Percentiles rank a stretch among this genome's conserved stretches.
These are phyloP conservation scores for Cisticola juncidis DNA, from an alignment of 2,113 vertebrate species.

Conservation along the genomic window DNA sequence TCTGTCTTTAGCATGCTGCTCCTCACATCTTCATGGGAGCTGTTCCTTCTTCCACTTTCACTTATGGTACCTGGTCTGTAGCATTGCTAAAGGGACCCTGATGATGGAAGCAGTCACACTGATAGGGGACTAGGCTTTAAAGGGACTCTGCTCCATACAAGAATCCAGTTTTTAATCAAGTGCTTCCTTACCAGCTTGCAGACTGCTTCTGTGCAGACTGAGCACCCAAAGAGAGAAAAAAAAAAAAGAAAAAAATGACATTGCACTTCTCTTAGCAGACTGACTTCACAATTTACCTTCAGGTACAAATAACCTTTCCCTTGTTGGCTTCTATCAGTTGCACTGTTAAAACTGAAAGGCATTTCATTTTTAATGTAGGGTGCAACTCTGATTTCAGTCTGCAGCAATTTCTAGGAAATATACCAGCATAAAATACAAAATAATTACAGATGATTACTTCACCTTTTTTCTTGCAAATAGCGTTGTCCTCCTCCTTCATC, in stretches of 20 bases:
- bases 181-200: background rate
- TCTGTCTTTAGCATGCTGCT: background rate
- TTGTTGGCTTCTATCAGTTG: background rate
- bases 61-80: fast-evolving
- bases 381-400: background rate
- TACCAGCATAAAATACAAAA: background rate
- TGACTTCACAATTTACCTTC: background rate
- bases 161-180: background rate
- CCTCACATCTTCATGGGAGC: background rate
- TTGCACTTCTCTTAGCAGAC: background rate
- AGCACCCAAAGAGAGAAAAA: background rate
- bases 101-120: background rate
- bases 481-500: background rate
- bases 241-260: background rate
- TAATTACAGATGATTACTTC: background rate
- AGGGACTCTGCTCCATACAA: background rate
- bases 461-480: background rate
- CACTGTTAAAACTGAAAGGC: background rate
- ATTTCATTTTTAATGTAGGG: background rate
- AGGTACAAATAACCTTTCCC: background rate
- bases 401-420: background rate
- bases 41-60: background rate
- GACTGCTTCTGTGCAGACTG: background rate
- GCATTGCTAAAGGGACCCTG: background rate
- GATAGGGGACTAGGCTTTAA: background rate